Base-by-base conservation (phyloP, 2,113 vertebrate genomes). In the Clarias magur region DNA sequence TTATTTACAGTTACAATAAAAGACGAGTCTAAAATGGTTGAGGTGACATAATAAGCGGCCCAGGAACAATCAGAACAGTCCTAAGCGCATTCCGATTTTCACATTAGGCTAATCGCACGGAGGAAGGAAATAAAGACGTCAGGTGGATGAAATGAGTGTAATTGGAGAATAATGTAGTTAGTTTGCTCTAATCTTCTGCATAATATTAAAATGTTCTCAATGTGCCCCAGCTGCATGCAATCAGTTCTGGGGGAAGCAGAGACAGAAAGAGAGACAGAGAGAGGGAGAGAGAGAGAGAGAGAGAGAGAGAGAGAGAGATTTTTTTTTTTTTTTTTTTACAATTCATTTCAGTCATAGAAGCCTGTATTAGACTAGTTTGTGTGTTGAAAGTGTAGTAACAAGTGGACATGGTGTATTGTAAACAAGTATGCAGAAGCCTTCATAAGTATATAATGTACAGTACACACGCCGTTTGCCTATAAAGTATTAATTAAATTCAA, bases 141-240 rank as follows among this genome's bases (percentile, higher is more conserved):
- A 95, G 93, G 94, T 96, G 95, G 94, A 96, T 95, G 92, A 96
- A 97, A 97, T 95, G 94, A 96, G 96, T 93, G 95, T 95, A 97
- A 97, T 95, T 96, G 95, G 94, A 97, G 95, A 96, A 95, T 96
- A 95, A 95, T 97, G 93, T 92, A 96, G 96, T 97, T 98, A 96
- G 95, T 96, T 97, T 97, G 94, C 94, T 94, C 95, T 97, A 96
- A 96, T 97, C 95, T 97, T 94, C 92, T 94, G 94, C 94, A 95
- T 91, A 94, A 96, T 96, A 97, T 96, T 96, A 97, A 97, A 97
- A 94, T 94, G 91, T 92, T 94, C 95, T 93, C 94, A 95, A 94
- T 93, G 94, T 92, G 92, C 92, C 92, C 94, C 96, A 97, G 95
- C 96, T 97, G 97, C 95, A 96, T 96, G 95, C 94, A 97, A 97